Evolutionary conservation across 2,113 vertebrate genomes (phyloP).

Genomic region (Notechis scutatus): DNA sequence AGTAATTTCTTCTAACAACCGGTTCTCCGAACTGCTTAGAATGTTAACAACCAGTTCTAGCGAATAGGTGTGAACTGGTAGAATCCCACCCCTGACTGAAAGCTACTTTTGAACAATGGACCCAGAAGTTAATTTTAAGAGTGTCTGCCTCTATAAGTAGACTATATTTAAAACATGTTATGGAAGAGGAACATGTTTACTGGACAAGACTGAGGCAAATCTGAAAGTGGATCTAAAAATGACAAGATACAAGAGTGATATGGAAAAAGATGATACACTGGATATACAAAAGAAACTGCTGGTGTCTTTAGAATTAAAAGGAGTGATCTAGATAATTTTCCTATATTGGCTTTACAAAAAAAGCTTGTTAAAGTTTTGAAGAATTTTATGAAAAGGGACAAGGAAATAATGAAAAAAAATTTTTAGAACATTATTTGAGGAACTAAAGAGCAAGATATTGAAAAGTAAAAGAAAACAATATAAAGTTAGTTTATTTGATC

Average conservation of each 20-base stretch:
- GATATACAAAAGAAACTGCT: neutral
- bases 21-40: no score
- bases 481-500: neutral
- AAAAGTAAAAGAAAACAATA: neutral
- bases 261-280: neutral
- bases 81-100: neutral
- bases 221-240: neutral
- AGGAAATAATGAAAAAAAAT: neutral
- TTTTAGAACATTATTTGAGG: neutral
- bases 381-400: neutral
- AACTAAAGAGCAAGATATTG: neutral
- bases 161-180: neutral
- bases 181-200: neutral
- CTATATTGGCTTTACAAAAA: neutral
- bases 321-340: neutral
- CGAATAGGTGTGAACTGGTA: no score
- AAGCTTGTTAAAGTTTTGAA: neutral
- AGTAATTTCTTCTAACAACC: no score
- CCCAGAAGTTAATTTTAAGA: neutral
- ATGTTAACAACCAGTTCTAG: no score
- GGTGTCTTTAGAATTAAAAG: neutral
- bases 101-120: neutral
- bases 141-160: neutral
- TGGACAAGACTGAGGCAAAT: neutral
- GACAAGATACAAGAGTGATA: neutral